Evolutionary conservation across 1,140 invertebrate species (phyloP).

Genomic region (Subanguina moxae): DNA sequence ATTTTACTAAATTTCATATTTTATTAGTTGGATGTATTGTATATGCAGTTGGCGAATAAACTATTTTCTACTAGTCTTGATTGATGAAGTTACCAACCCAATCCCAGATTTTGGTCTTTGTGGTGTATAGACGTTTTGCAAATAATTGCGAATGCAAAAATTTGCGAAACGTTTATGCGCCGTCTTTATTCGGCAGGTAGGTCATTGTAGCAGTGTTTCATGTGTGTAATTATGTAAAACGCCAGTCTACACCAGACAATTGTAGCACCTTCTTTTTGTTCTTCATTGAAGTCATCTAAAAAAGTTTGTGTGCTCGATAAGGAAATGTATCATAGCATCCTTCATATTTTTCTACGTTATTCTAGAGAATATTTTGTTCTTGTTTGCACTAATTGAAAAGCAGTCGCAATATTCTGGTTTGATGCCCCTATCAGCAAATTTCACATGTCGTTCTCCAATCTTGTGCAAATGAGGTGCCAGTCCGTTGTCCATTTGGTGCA

Average conservation of each 20-base stretch:
- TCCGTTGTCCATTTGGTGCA: constrained; percentile 53
- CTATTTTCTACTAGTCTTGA: too few species aligned
- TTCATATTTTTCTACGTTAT: too few species aligned
- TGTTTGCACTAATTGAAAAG: constrained; percentile 44
- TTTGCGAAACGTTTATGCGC: too few species aligned
- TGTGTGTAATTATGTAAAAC: constrained; percentile 52
- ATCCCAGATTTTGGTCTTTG: too few species aligned
- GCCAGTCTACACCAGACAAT: constrained; percentile 51
- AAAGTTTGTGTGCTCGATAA: constrained; percentile 41
- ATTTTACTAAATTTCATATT: too few species aligned
- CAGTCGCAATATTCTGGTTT: constrained; percentile 58
- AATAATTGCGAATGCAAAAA: too few species aligned
- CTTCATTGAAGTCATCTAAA: constrained; percentile 39
- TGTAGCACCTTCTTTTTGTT: constrained; percentile 46
- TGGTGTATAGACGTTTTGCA: too few species aligned
- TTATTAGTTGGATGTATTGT: too few species aligned
- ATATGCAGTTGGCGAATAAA: too few species aligned
- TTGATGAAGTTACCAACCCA: too few species aligned
- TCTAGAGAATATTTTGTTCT: not conserved
- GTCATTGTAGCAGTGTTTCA: constrained; percentile 44
- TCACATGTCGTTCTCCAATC: constrained; percentile 52
- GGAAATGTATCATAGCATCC: constrained; percentile 53
- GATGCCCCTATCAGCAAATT: constrained; percentile 55
- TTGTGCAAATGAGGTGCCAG: constrained; percentile 40
- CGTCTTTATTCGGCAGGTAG: not conserved